phyloP scores from a whole-genome alignment of 2,888 invertebrate species.

The Cremastinae sp. region DNA sequence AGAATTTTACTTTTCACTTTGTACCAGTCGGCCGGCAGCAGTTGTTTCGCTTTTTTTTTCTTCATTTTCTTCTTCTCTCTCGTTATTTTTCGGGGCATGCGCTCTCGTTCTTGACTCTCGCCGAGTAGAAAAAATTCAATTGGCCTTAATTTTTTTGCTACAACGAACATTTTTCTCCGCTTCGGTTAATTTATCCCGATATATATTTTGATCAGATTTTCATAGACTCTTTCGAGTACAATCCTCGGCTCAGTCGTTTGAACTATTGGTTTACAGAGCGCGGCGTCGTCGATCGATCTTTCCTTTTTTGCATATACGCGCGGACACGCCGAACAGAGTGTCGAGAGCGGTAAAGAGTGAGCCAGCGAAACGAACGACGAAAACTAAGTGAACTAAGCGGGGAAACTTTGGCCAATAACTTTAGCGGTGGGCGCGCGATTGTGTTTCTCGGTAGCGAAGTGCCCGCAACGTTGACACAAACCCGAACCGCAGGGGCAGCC shows the following conservation, averaged over 20 bases:
- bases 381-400: constrained; percentile 51
- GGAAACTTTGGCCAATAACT: constrained; percentile 59
- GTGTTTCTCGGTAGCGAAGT: constrained; percentile 32
- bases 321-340: constrained; percentile 38
- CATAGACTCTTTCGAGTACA: constrained; percentile 18
- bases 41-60: constrained; percentile 51
- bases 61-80: constrained; percentile 11
- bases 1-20: constrained; percentile 74
- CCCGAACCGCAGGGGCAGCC: constrained; percentile 17
- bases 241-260: constrained; percentile 22
- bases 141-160: constrained; percentile 6
- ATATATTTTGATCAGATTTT: constrained; percentile 28
- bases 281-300: constrained; percentile 47
- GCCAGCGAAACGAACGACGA: no score
- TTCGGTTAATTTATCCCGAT: no score
- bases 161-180: no score
- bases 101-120: not conserved
- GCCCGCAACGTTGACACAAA: constrained; percentile 52
- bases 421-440: no score
- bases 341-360: constrained; percentile 28
- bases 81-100: constrained; percentile 19
- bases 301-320: constrained; percentile 18
- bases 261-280: not conserved
- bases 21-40: constrained; percentile 59
- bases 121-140: no score